Evolutionary conservation across 1,140 invertebrate species (phyloP).

Genomic region (Musca vetustissima): DNA sequence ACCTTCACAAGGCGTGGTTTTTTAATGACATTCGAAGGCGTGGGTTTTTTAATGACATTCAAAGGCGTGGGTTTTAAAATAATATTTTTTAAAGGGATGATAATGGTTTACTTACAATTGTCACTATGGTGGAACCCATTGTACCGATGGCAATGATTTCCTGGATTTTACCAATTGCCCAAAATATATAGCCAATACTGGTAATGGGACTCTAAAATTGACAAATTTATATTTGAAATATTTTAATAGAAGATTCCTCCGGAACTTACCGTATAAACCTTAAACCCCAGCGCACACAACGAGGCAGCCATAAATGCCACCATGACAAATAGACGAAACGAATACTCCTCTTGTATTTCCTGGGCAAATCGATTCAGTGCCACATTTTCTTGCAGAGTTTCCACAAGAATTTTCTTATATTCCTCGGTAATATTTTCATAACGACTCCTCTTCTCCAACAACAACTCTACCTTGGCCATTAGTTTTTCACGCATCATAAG

Average conservation of each 20-base stretch:
- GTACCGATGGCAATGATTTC: constrained; percentile 21
- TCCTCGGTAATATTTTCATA: constrained; percentile 33
- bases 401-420: constrained; percentile 28
- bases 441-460: constrained; percentile 11
- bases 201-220: constrained; percentile 10
- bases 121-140: constrained; percentile 10
- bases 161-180: constrained; percentile 22
- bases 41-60: no score
- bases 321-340: constrained; percentile 41
- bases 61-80: no score
- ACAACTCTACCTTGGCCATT: no score
- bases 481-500: constrained; percentile 35
- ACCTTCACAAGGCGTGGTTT: no score
- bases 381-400: constrained; percentile 36
- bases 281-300: constrained; percentile 43
- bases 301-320: constrained; percentile 40
- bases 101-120: constrained; percentile 14
- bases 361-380: constrained; percentile 35
- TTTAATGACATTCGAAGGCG: no score
- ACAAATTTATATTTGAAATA: no score
- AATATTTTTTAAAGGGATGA: background rate
- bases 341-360: constrained; percentile 39
- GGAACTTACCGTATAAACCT: constrained; percentile 43
- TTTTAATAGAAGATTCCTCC: no score
- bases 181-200: constrained; percentile 23